Base-by-base conservation (phyloP, 2,888 invertebrate species). In the Malthinus flaveolus region DNA sequence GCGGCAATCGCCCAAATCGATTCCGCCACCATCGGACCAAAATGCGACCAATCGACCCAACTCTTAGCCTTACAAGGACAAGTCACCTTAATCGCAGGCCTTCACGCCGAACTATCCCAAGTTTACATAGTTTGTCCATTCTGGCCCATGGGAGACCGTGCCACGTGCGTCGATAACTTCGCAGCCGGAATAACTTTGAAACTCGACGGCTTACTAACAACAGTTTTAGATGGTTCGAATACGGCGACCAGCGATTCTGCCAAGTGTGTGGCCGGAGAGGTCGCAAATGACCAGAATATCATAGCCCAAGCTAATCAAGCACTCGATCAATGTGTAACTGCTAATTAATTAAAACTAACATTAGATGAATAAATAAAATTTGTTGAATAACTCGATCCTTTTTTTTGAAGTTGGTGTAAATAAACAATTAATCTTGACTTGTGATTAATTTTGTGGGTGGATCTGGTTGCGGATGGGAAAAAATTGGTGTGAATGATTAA, bases 1-100 rank as follows among this genome's bases (percentile, higher is more conserved):
- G 7, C 15, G 0, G 12, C 54, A 5, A 4, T 54, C n/a, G 7
- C 36, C 1, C 54, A 33, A 34, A 10, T 54, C 0, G 47, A 37
- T 10, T 31, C 52, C 10, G 46, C 23, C 11, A 1, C 12, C 7
- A 31, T 50, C 1, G 32, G 33, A 39, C 11, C 12, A 32, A 23
- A 7, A 1, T 54, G 54, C 12, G 54, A 54, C 11, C 54, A 54
- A 23, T 35, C 54, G 1, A 32, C 32, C 7, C 31, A 54, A 15
- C 36, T 54, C 8, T 13, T 34, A 36, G 45, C 31, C 0, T 11
- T 54, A 7, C 15, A 47, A 7, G 8, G 6, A 7, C 47, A 46
- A 31, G 8, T 45, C 12, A 7, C 32, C 1, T 7, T 15, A 1
- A 10, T 54, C 10, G 9, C 1, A 3, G 10, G 12, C 8, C 6